A percentile compares a stretch with the other conserved stretches of the same genome.
Evolutionary conservation across 2,888 invertebrate species (phyloP).

Genomic region (Pachydiplax longipennis): DNA sequence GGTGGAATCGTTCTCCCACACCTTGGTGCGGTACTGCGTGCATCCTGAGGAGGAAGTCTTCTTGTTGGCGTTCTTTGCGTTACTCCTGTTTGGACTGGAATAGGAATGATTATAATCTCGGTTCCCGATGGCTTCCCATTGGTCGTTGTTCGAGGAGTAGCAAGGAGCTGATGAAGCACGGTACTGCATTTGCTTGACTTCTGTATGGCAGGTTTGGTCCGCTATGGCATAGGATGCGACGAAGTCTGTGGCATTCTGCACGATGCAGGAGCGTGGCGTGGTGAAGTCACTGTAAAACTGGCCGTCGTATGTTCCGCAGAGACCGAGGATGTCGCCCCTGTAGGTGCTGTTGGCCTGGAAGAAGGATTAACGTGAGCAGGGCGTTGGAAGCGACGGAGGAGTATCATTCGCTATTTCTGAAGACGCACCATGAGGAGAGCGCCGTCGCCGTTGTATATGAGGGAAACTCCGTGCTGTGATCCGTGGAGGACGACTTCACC

Average conservation of each 20-base stretch:
- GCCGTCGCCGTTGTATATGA: slow-evolving; percentile 68
- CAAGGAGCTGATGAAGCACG: slow-evolving; percentile 61
- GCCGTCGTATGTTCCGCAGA: slow-evolving; percentile 72
- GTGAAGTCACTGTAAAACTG: slow-evolving; percentile 68
- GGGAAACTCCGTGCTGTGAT: slow-evolving; percentile 61
- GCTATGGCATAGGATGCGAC: slow-evolving; percentile 67
- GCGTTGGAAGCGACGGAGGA: background rate
- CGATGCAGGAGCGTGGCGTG: slow-evolving; percentile 65
- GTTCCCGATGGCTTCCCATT: slow-evolving; percentile 61
- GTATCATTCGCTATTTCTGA: background rate
- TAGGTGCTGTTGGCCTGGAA: slow-evolving; percentile 58
- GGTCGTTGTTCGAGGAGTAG: slow-evolving; percentile 53
- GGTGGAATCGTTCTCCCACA: slow-evolving; percentile 62
- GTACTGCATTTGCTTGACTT: slow-evolving; percentile 60
- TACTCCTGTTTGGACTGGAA: slow-evolving; percentile 54
- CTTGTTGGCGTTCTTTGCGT: slow-evolving; percentile 55
- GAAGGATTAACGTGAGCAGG: background rate
- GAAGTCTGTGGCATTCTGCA: slow-evolving; percentile 65
- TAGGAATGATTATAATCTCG: slow-evolving; percentile 53
- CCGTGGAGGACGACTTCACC: slow-evolving; percentile 65
- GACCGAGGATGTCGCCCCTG: slow-evolving; percentile 67
- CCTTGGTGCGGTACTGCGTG: slow-evolving; percentile 52
- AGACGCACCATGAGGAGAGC: slow-evolving; percentile 57
- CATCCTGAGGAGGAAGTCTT: slow-evolving; percentile 50
- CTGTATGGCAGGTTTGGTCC: slow-evolving; percentile 60